These are phyloP conservation scores for Peromyscus leucopus DNA, from an alignment of 2,113 vertebrate genomes.

Conservation along the genomic window DNA sequence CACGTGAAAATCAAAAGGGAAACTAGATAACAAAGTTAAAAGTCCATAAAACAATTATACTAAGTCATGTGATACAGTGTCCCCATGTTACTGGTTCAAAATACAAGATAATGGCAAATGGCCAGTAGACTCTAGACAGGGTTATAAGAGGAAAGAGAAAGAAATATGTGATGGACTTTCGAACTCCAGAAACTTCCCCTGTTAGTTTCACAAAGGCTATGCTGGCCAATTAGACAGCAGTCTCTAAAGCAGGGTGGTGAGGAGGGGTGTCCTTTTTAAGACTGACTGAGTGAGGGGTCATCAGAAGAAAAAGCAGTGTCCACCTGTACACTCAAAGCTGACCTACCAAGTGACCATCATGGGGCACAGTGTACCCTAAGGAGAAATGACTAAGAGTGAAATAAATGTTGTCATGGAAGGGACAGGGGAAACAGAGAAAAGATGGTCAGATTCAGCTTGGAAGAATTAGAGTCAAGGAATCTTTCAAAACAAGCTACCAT, in stretches of 20 bases:
- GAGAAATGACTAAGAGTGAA: background rate
- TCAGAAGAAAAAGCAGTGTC: background rate
- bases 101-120: background rate
- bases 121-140: background rate
- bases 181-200: background rate
- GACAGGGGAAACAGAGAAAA: background rate
- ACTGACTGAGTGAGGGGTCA: background rate
- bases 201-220: background rate
- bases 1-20: constrained; percentile 29
- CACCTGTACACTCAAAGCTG: constrained; percentile 1
- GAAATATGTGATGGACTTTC: background rate
- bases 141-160: background rate
- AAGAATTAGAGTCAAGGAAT: background rate
- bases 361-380: background rate
- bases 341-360: background rate
- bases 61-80: background rate
- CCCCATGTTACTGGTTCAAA: background rate
- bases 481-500: background rate
- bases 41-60: background rate
- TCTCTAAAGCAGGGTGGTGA: background rate
- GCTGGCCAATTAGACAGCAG: background rate
- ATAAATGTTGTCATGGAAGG: background rate
- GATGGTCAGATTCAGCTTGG: background rate
- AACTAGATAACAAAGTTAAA: constrained; percentile 45
- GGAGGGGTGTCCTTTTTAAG: background rate